Evolutionary conservation across 2,888 invertebrate species (phyloP), one percentile per base, ranked within the genome.

Genomic region (Ochropleura leucogaster): DNA sequence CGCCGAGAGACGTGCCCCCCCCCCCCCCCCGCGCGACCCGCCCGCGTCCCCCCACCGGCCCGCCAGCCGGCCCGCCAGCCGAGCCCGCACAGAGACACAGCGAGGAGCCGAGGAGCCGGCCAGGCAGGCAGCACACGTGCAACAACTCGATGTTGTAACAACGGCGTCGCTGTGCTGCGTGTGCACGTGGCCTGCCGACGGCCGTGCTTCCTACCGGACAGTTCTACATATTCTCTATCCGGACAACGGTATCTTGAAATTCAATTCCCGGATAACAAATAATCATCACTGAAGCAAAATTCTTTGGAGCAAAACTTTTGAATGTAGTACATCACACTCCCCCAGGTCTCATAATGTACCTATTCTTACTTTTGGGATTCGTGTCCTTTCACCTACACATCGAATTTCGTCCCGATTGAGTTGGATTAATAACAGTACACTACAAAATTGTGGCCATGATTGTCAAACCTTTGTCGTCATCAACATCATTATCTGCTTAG

Each of bases 111-210:
- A 1, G 20, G 4, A 77, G 69, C 68, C 70, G 69, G 30, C 30
- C 30, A 30, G 30, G 30, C 12, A 77, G 69, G 70, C 70, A 82
- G 69, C 46, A 71, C 81, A 78, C 81, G 81, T 46, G 60, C 68
- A 30, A 51, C 14, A 20, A 53, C 3, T 18, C 57, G 46, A 57
- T 16, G 30, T 69, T 68, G 44, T 64, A 64, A 51, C 57, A 68
- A 75, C 18, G 51, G 16, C 40, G 57, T 8, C 14, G 42, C 16
- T 44, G 42, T 18, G 65, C 40, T 2, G 9, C 18, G 10, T 2
- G 9, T 9, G 10, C 59, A 18, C 42, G 18, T 42, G 42, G 10
- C 60, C 57, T 8, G 30, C 7, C 30, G 57, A 7, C 57, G 57
- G 30, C 55, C 20, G 20, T 18, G 14, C 30, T 10, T 4, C 55